Evolutionary conservation across 2,888 invertebrate species (phyloP).

Genomic region (Hyposoter didymator): DNA sequence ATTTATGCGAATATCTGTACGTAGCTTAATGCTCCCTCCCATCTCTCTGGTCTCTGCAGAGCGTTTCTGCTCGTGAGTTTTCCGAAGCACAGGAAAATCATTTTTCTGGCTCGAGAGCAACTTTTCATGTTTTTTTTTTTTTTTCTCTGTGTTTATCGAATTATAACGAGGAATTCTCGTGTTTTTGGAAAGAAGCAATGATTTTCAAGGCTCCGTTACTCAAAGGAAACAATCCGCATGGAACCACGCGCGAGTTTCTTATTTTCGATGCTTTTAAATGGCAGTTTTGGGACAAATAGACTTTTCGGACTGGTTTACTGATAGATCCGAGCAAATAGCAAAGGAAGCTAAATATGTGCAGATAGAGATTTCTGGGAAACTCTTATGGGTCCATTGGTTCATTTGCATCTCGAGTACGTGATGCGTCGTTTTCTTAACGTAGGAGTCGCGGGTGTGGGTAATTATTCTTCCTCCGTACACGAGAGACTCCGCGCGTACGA

Average conservation of each 20-base stretch:
- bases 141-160: no score
- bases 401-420: conserved; percentile 63
- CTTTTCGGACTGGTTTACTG: neutral
- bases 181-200: no score
- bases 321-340: conserved; percentile 6
- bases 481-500: conserved; percentile 9
- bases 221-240: neutral
- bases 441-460: conserved; percentile 57
- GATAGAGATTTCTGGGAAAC: conserved; percentile 58
- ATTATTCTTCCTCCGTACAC: conserved; percentile 41
- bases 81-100: no score
- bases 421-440: conserved; percentile 51
- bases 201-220: no score
- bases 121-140: no score
- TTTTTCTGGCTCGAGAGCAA: no score
- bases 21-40: neutral
- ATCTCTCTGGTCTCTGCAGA: neutral
- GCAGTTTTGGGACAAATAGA: neutral
- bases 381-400: conserved; percentile 53
- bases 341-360: neutral
- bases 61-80: no score
- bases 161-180: no score
- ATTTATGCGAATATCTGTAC: neutral
- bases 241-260: no score
- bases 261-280: neutral